Evolutionary conservation across 2,888 invertebrate genomes (phyloP).

Genomic region (Drosophila ezoana): DNA sequence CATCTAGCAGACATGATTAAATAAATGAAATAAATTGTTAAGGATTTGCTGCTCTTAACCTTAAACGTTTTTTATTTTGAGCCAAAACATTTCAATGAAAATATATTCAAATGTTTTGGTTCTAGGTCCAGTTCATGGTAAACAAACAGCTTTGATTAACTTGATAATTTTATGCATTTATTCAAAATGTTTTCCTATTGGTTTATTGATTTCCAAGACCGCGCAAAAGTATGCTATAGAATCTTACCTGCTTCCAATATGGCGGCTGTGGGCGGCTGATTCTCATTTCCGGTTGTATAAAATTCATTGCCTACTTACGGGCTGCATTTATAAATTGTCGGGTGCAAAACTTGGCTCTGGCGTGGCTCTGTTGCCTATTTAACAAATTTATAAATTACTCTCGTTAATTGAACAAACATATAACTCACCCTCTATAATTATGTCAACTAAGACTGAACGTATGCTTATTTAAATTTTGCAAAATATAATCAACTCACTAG

Average conservation of each 20-base stretch:
- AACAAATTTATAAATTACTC: neutral
- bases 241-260: neutral
- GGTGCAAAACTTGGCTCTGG: conserved; percentile 4
- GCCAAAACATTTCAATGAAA: no score
- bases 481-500: neutral
- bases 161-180: neutral
- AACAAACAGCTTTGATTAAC: no score
- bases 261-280: neutral
- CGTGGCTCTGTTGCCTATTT: no score
- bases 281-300: neutral
- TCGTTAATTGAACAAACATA: no score
- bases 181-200: neutral
- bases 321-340: conserved; percentile 7
- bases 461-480: neutral
- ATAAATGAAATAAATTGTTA: no score
- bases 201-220: conserved; percentile 1
- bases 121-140: no score
- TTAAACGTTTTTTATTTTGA: no score
- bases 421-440: neutral
- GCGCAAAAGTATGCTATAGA: conserved; percentile 42
- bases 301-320: conserved; percentile 40
- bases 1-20: no score
- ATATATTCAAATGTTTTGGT: no score
- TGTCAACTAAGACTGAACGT: neutral
- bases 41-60: no score